Percentiles rank a stretch among this genome's conserved stretches.
Evolutionary conservation across 2,888 invertebrate genomes (phyloP).

Genomic region (Podotricha telesiphe): DNA sequence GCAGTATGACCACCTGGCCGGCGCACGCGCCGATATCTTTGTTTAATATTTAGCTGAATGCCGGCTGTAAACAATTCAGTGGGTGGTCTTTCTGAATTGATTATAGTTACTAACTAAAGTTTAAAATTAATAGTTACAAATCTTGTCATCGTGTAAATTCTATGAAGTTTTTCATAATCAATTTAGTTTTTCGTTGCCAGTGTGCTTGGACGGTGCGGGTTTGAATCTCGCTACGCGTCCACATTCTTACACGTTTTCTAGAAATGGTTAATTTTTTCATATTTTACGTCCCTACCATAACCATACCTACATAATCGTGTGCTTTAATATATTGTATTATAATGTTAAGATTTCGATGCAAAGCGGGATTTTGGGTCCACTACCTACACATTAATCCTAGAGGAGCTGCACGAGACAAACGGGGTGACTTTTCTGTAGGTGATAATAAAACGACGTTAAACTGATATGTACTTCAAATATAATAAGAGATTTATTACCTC

Average conservation of each 20-base stretch:
- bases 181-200: background rate
- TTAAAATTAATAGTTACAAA: conserved; percentile 2
- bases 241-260: too few relatives aligned
- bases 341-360: too few relatives aligned
- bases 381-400: too few relatives aligned
- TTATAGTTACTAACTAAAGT: background rate
- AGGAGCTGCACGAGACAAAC: too few relatives aligned
- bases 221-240: too few relatives aligned
- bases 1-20: conserved; percentile 13
- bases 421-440: too few relatives aligned
- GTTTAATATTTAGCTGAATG: conserved; percentile 25
- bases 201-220: too few relatives aligned
- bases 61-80: conserved; percentile 13
- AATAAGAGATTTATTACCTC: background rate
- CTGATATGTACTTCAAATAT: background rate
- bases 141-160: background rate
- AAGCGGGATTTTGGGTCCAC: too few relatives aligned
- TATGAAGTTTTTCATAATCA: background rate
- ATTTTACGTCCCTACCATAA: too few relatives aligned
- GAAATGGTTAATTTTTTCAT: too few relatives aligned
- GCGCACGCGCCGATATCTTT: conserved; percentile 29
- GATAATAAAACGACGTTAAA: background rate
- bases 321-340: too few relatives aligned
- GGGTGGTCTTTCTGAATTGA: conserved; percentile 16
- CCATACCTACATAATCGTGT: too few relatives aligned